These are phyloP conservation scores for Brachystomella parvula DNA, from an alignment of 1,140 invertebrate genomes.

Conservation along the genomic window DNA sequence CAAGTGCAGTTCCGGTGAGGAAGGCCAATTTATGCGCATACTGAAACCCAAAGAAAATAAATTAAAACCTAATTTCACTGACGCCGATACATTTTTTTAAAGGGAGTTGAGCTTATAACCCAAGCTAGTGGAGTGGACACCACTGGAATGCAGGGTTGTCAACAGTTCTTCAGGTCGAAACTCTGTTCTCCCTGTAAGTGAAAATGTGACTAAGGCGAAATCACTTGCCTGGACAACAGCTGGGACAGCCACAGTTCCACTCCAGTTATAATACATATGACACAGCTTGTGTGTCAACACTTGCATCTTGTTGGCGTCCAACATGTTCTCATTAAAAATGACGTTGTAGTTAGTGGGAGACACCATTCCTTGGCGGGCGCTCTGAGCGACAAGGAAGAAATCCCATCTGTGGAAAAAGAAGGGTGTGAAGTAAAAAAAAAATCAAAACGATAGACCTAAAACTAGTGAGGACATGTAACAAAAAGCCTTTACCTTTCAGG, in stretches of 20 bases:
- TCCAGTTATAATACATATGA: conserved; percentile 77
- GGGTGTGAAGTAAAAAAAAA: background rate
- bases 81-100: no score
- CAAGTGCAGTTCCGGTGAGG: conserved; percentile 17
- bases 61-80: no score
- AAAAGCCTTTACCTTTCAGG: conserved; percentile 45
- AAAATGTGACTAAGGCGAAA: no score
- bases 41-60: no score
- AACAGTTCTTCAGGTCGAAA: no score
- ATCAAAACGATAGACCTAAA: background rate
- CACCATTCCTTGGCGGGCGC: conserved; percentile 67
- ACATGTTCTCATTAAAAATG: conserved; percentile 54
- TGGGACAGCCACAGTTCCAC: conserved; percentile 54
- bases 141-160: no score
- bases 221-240: no score
- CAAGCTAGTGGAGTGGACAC: no score
- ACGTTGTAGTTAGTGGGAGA: conserved; percentile 72
- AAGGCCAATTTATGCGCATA: conserved; percentile 53
- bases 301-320: conserved; percentile 60
- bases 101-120: no score
- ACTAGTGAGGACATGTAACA: background rate
- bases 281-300: conserved; percentile 64
- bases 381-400: conserved; percentile 58
- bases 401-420: conserved; percentile 11
- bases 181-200: no score